phyloP scores from a whole-genome alignment of 2,113 vertebrate genomes.

The Lagenorhynchus albirostris region DNA sequence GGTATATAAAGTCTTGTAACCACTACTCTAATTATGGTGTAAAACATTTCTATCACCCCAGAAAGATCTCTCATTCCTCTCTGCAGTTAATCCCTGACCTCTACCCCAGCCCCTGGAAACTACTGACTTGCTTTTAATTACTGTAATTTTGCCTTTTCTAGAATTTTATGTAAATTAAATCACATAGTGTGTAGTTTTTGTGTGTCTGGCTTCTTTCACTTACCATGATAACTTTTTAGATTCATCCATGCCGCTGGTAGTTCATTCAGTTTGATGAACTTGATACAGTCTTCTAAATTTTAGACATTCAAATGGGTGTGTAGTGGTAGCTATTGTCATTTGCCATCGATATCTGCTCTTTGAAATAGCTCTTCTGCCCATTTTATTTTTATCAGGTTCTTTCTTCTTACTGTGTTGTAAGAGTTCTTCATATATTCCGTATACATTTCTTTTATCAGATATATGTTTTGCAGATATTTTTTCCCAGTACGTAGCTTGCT shows the following conservation, averaged over 20 bases:
- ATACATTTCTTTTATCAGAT: not conserved
- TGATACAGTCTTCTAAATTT: not conserved
- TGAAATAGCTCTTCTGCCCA: not conserved
- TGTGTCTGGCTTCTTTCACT: not conserved
- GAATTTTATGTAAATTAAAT: not conserved
- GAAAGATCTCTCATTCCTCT: not conserved
- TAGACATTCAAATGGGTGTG: not conserved
- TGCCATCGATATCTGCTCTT: not conserved
- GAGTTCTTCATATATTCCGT: not conserved
- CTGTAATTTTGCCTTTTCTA: not conserved
- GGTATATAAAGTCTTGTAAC: not conserved
- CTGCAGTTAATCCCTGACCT: not conserved
- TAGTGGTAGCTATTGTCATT: not conserved
- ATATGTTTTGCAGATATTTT: not conserved
- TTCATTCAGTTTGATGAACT: not conserved
- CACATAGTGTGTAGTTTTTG: not conserved
- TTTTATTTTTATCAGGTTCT: not conserved
- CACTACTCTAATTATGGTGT: not conserved
- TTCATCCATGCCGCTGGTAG: not conserved
- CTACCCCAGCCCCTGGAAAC: not conserved
- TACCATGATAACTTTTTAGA: not conserved
- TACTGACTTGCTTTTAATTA: not conserved
- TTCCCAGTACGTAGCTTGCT: not conserved
- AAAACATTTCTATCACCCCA: not conserved
- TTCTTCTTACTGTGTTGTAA: not conserved